These are phyloP conservation scores for Irena cyanogastra DNA, from an alignment of 2,113 vertebrate species.

Conservation along the genomic window DNA sequence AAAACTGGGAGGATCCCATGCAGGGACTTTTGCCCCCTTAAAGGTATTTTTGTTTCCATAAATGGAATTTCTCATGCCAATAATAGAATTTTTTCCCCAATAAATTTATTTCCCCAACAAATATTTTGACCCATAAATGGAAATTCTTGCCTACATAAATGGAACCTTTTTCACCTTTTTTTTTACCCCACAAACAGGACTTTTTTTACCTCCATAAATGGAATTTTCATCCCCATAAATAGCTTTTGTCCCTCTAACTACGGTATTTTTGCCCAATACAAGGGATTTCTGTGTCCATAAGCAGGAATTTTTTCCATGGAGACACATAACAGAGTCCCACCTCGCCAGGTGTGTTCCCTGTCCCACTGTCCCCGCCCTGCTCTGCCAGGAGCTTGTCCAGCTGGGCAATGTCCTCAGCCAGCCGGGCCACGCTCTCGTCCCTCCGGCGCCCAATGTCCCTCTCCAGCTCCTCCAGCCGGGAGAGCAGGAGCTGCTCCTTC, in stretches of 20 bases:
- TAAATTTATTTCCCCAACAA: neutral
- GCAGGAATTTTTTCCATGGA: fast-evolving
- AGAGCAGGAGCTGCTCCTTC: slow-evolving; percentile 18
- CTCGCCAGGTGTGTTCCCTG: neutral
- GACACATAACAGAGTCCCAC: neutral
- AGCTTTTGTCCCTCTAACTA: neutral
- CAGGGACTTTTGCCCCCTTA: neutral
- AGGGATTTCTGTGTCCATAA: no score
- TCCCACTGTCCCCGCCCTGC: neutral
- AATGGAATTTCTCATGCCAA: neutral
- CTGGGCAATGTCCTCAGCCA: neutral
- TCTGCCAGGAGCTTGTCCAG: neutral
- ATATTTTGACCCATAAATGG: neutral
- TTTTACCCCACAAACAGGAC: neutral
- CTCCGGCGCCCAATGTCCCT: neutral
- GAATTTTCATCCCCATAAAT: no score
- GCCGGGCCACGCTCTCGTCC: neutral
- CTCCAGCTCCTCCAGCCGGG: slow-evolving; percentile 9
- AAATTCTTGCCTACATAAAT: neutral
- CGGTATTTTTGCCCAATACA: neutral
- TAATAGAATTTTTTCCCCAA: neutral
- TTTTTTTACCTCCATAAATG: neutral
- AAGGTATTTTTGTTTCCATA: neutral
- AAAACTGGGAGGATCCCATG: neutral
- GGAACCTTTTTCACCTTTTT: neutral